phyloP scores from a whole-genome alignment of 2,113 vertebrate genomes.

The Ptyas mucosa region DNA sequence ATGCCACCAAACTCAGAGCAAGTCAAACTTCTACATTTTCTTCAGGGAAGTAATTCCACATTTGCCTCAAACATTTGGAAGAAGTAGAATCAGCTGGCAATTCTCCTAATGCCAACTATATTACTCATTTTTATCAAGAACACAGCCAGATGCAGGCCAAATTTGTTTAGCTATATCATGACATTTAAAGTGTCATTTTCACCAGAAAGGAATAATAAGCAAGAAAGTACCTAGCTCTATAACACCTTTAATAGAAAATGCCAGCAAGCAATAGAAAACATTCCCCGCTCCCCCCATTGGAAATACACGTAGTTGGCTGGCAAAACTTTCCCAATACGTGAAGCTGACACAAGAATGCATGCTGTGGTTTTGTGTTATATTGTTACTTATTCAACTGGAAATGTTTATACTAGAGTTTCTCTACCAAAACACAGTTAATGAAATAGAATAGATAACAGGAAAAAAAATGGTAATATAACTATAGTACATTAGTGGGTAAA shows the following conservation, averaged over 20 bases:
- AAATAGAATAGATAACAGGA: not conserved
- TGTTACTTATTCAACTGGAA: not conserved
- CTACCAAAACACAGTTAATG: not conserved
- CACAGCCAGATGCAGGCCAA: not conserved
- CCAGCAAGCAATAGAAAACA: not conserved
- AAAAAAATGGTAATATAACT: not conserved
- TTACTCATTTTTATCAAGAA: not conserved
- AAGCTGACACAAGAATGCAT: not conserved
- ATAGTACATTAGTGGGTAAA: not conserved
- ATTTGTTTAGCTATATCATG: not conserved
- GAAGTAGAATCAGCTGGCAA: not conserved
- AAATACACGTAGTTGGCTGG: not conserved
- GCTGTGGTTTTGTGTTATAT: not conserved
- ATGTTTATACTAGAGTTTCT: not conserved
- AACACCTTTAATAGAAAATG: not conserved
- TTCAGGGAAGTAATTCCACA: not conserved
- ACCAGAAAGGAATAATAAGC: not conserved
- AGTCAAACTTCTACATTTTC: not conserved
- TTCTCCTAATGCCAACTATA: not conserved
- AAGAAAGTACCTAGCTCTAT: not conserved
- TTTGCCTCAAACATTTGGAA: not conserved
- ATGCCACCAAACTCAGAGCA: not conserved
- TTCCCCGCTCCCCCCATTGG: not conserved
- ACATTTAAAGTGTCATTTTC: not conserved
- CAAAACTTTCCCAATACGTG: not conserved